These are phyloP conservation scores for Lithobates sylvaticus DNA, from an alignment of 2,797 vertebrate species.

Conservation along the genomic window DNA sequence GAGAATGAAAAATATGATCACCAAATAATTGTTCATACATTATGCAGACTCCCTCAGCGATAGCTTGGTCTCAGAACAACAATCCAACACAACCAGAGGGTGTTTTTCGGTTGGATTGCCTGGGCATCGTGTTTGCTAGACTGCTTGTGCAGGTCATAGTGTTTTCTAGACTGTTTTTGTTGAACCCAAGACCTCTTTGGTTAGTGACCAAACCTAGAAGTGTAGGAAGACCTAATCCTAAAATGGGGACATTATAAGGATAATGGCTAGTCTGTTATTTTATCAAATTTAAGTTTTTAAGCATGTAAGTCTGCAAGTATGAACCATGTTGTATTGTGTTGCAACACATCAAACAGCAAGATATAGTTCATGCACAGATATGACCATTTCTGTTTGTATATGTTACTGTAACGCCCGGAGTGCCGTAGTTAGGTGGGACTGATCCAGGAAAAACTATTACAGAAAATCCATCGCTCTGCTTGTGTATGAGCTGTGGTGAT, in stretches of 20 bases:
- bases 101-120: too few relatives aligned
- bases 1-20: too few relatives aligned
- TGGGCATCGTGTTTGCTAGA: too few relatives aligned
- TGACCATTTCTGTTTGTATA: background rate
- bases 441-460: background rate
- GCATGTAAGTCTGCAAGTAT: background rate
- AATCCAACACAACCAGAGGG: too few relatives aligned
- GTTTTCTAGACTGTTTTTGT: too few relatives aligned
- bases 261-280: background rate
- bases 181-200: background rate
- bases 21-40: too few relatives aligned
- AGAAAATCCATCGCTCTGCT: background rate
- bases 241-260: background rate
- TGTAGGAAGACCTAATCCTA: background rate
- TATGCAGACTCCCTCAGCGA: too few relatives aligned
- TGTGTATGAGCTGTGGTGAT: too few relatives aligned
- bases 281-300: too few relatives aligned
- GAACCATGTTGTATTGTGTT: background rate
- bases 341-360: background rate
- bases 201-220: background rate
- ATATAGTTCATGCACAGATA: background rate
- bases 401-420: background rate
- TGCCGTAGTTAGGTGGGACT: background rate
- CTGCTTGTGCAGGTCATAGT: background rate
- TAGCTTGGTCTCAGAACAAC: too few relatives aligned